Percentiles rank a stretch among this genome's conserved stretches.
Conservation (phyloP, 2,113 vertebrate species). For the Cervus canadensis region DNA sequence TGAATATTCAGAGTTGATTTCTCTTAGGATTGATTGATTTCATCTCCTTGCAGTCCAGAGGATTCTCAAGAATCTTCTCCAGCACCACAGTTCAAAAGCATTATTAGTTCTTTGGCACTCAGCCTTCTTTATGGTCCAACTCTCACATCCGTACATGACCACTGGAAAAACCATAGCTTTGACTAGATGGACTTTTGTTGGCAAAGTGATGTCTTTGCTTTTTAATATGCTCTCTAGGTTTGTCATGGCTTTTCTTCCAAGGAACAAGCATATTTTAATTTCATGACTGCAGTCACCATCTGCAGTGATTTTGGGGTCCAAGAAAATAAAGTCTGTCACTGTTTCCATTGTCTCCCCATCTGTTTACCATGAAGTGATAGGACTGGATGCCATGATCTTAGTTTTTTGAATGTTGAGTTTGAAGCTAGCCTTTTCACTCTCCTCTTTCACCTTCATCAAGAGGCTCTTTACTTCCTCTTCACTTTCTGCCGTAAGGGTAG, state of each 20-base stretch:
- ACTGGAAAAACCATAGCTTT: background rate
- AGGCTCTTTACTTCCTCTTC: background rate
- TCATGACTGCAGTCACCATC: background rate
- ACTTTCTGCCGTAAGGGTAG: background rate
- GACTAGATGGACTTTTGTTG: background rate
- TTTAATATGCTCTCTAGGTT: background rate
- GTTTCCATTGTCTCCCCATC: background rate
- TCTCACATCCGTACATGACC: background rate
- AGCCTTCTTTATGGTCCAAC: background rate
- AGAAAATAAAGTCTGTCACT: background rate
- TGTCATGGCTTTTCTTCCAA: background rate
- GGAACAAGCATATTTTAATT: background rate
- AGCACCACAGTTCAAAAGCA: background rate
- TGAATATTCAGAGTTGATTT: background rate
- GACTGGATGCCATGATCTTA: background rate
- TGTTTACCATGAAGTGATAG: background rate
- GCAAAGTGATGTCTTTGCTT: background rate
- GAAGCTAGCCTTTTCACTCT: background rate
- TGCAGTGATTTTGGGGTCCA: background rate
- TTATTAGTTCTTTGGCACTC: background rate
- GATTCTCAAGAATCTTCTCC: background rate
- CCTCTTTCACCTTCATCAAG: background rate
- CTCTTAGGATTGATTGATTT: background rate
- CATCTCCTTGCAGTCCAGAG: background rate
- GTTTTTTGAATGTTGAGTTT: background rate